Percentiles rank a stretch among this genome's conserved stretches.
Evolutionary conservation across 2,888 invertebrate species (phyloP).

Genomic region (Xylota segnis): DNA sequence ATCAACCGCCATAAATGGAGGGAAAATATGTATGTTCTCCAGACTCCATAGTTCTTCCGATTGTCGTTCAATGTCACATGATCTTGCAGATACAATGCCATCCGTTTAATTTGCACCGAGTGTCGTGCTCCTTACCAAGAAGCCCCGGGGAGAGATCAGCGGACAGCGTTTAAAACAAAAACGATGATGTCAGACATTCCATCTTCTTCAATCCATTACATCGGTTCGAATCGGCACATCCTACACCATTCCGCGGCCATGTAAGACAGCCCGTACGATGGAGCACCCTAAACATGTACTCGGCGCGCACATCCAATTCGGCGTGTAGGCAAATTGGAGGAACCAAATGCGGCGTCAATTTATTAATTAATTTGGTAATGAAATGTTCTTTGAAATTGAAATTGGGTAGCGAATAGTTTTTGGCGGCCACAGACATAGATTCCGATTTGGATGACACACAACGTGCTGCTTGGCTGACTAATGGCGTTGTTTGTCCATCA

Average conservation of each 20-base stretch:
- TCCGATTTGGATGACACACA: slow-evolving; percentile 13
- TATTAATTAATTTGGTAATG: slow-evolving; percentile 71
- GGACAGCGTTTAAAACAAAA: slow-evolving; percentile 17
- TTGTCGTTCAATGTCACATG: slow-evolving; percentile 40
- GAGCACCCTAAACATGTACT: slow-evolving; percentile 46
- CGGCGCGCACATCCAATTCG: slow-evolving; percentile 12
- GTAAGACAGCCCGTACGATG: slow-evolving; percentile 16
- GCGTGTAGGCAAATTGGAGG: slow-evolving; percentile 41
- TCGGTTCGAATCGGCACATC: slow-evolving; percentile 41
- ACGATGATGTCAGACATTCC: slow-evolving; percentile 68
- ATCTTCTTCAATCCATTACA: slow-evolving; percentile 50
- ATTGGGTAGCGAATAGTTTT: slow-evolving; percentile 29
- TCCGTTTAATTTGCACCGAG: slow-evolving; percentile 40
- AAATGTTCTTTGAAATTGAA: slow-evolving; percentile 54
- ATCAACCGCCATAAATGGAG: slow-evolving; percentile 16
- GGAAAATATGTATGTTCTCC: slow-evolving; percentile 32
- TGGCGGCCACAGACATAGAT: slow-evolving; percentile 8
- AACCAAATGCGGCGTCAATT: slow-evolving; percentile 64
- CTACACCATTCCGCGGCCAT: slow-evolving; percentile 28
- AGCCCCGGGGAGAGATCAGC: not conserved
- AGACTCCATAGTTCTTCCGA: slow-evolving; percentile 37
- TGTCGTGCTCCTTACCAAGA: slow-evolving; percentile 41
- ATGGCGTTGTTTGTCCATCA: slow-evolving; percentile 25
- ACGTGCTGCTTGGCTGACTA: slow-evolving; percentile 33
- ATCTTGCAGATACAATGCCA: slow-evolving; percentile 21